phyloP scores from a whole-genome alignment of 2,888 invertebrate species.

The Drosophila lutescens region DNA sequence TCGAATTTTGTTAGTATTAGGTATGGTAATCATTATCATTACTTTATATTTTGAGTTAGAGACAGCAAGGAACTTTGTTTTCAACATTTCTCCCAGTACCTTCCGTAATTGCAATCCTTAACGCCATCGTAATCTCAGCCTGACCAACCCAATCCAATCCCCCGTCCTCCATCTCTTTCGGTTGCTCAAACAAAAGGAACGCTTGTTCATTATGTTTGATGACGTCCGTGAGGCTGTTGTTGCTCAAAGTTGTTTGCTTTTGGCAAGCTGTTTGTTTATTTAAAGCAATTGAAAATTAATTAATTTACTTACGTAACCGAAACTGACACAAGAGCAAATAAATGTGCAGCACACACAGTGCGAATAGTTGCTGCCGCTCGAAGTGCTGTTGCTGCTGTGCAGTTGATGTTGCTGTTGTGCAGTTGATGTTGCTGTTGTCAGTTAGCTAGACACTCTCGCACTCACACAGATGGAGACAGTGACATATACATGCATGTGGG shows the following conservation, averaged over 20 bases:
- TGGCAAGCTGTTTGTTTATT: constrained; percentile 74
- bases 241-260: constrained; percentile 45
- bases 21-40: no score
- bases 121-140: constrained; percentile 21
- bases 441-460: constrained; percentile 41
- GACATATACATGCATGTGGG: constrained; percentile 4
- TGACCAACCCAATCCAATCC: constrained; percentile 6
- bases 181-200: constrained; percentile 31
- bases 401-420: constrained; percentile 32
- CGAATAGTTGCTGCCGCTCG: constrained; percentile 13
- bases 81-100: not conserved
- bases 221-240: constrained; percentile 33
- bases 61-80: no score
- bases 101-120: constrained; percentile 36
- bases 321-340: constrained; percentile 75
- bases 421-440: constrained; percentile 38
- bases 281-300: constrained; percentile 77
- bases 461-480: not conserved
- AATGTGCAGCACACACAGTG: constrained; percentile 46
- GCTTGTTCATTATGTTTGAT: constrained; percentile 48
- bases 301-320: constrained; percentile 78
- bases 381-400: constrained; percentile 14
- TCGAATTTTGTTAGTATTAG: no score
- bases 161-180: not conserved
- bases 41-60: no score